These are phyloP conservation scores for Lasioglossum oenotherae DNA, from an alignment of 2,888 invertebrate species.

Conservation along the genomic window DNA sequence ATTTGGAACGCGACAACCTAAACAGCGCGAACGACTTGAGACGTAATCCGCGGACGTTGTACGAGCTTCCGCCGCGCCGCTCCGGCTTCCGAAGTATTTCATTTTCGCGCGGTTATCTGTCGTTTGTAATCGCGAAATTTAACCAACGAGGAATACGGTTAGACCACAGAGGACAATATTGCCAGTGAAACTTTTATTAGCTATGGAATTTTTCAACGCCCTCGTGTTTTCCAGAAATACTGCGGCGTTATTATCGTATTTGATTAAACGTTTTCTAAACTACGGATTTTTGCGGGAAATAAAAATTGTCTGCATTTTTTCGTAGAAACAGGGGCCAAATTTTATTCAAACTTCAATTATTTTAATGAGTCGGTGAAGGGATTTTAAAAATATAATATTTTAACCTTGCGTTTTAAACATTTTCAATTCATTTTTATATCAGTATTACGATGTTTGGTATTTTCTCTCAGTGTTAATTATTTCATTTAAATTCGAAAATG, in stretches of 20 bases:
- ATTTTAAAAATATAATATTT: background rate
- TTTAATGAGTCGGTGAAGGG: background rate
- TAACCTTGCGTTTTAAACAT: background rate
- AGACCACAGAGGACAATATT: background rate
- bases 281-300: background rate
- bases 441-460: background rate
- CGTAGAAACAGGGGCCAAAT: background rate
- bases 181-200: slow-evolving; percentile 42
- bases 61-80: background rate
- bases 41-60: slow-evolving; percentile 49
- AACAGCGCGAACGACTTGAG: slow-evolving; percentile 69
- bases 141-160: slow-evolving; percentile 22
- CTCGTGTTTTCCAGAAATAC: background rate
- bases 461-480: background rate
- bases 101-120: slow-evolving; percentile 36
- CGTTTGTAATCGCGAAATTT: slow-evolving; percentile 43
- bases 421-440: background rate
- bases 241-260: background rate
- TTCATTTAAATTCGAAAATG: background rate
- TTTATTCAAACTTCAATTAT: background rate
- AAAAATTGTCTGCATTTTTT: background rate
- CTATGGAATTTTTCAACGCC: slow-evolving; percentile 22
- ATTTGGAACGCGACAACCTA: slow-evolving; percentile 74
- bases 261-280: background rate
- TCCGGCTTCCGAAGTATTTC: slow-evolving; percentile 22